Percentiles rank a stretch among this genome's conserved stretches.
These are phyloP conservation scores for Spisula subtruncata DNA, from an alignment of 2,888 invertebrate species.

Conservation along the genomic window DNA sequence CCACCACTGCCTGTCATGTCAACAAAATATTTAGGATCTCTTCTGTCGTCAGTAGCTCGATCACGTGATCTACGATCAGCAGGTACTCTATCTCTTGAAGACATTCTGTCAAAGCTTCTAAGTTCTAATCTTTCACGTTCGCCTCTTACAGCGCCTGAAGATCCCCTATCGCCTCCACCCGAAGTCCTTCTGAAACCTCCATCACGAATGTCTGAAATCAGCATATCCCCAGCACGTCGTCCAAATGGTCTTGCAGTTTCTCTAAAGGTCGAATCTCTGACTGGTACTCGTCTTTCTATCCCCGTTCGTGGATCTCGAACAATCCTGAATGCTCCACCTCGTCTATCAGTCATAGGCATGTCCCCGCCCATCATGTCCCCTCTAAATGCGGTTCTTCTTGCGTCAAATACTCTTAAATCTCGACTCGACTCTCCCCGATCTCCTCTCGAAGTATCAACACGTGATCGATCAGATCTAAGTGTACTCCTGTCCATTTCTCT, in stretches of 20 bases:
- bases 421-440: not conserved
- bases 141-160: not conserved
- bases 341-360: not conserved
- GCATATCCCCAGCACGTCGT: not conserved
- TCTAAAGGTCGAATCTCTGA: not conserved
- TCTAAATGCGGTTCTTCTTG: not conserved
- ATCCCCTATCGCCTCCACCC: not conserved
- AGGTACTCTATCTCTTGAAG: not conserved
- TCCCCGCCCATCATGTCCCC: not conserved
- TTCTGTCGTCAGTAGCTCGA: not conserved
- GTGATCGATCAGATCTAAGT: not conserved
- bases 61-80: not conserved
- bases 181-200: not conserved
- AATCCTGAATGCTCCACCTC: conserved; percentile 5
- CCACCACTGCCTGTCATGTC: conserved; percentile 39
- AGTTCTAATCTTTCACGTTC: not conserved
- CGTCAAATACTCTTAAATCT: not conserved
- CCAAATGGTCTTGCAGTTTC: not conserved
- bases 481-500: not conserved
- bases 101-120: not conserved
- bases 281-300: conserved; percentile 12
- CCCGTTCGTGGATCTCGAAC: conserved; percentile 41
- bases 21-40: conserved; percentile 32
- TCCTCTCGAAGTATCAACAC: not conserved
- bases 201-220: not conserved